These are phyloP conservation scores for Fratercula arctica DNA, from an alignment of 2,797 vertebrate species.

Conservation along the genomic window DNA sequence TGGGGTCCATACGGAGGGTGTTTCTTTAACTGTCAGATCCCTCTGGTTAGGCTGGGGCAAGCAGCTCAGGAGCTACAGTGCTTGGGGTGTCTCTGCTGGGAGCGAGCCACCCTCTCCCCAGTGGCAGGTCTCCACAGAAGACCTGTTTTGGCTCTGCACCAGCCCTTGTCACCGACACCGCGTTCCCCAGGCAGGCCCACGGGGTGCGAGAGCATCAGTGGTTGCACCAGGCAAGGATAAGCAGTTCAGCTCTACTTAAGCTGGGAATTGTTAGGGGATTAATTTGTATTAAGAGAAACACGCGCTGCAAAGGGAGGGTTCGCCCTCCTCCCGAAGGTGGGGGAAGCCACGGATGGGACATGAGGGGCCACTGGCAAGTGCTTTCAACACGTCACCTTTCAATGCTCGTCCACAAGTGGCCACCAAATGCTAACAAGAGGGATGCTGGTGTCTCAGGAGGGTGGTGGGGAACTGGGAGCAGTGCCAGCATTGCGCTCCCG, in stretches of 20 bases:
- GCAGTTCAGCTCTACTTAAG: conserved; percentile 33
- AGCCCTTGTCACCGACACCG: neutral
- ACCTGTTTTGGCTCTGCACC: neutral
- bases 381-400: neutral
- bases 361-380: neutral
- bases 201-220: neutral
- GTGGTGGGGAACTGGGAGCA: rapidly evolving
- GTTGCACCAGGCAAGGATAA: neutral
- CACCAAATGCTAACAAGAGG: neutral
- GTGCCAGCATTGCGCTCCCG: neutral
- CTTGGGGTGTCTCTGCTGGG: neutral
- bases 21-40: neutral
- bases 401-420: neutral
- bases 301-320: neutral
- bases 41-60: neutral
- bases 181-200: neutral
- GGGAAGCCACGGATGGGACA: rapidly evolving
- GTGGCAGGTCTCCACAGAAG: neutral
- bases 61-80: neutral
- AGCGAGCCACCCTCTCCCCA: rapidly evolving
- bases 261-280: conserved; percentile 24
- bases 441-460: neutral
- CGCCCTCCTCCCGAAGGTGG: neutral
- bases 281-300: conserved; percentile 6
- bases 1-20: neutral